These are phyloP conservation scores for Leptinotarsa juncta DNA, from an alignment of 2,888 invertebrate species.

Conservation along the genomic window DNA sequence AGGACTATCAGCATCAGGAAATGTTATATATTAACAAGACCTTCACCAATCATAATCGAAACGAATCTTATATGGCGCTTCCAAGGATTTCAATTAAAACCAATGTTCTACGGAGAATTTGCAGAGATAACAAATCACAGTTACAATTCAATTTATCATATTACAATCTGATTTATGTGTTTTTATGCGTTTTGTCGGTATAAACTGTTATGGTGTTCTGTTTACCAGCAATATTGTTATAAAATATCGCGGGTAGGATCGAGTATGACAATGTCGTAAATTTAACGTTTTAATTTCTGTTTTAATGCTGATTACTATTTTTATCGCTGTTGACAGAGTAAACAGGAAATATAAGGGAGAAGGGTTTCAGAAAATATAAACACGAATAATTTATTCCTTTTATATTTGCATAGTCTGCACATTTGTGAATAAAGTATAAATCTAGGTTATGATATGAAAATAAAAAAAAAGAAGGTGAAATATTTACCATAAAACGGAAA, in stretches of 20 bases:
- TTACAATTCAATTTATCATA: slow-evolving; percentile 23
- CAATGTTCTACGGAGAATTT: slow-evolving; percentile 6
- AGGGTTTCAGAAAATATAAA: neutral
- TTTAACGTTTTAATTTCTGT: slow-evolving; percentile 7
- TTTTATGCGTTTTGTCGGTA: slow-evolving; percentile 9
- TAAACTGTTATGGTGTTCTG: neutral
- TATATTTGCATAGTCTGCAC: neutral
- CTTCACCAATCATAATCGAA: slow-evolving; percentile 5
- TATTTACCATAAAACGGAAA: no score
- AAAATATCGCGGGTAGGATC: slow-evolving; percentile 8
- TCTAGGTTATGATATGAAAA: no score
- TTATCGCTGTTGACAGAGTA: neutral
- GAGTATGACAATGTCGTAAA: neutral
- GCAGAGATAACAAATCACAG: slow-evolving; percentile 23
- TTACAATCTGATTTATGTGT: slow-evolving; percentile 21
- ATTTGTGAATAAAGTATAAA: no score
- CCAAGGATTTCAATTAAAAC: slow-evolving; percentile 8
- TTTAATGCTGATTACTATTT: slow-evolving; percentile 10
- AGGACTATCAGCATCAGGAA: no score
- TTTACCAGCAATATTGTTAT: slow-evolving; percentile 14
- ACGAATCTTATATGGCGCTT: slow-evolving; percentile 1
- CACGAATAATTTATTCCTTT: neutral
- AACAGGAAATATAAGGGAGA: slow-evolving; percentile 2
- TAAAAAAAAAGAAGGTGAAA: no score
- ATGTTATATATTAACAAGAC: neutral